A percentile compares a stretch with the other conserved stretches of the same genome.
Evolutionary conservation across 2,888 invertebrate species (phyloP).

Genomic region (Plagiodera versicolora): DNA sequence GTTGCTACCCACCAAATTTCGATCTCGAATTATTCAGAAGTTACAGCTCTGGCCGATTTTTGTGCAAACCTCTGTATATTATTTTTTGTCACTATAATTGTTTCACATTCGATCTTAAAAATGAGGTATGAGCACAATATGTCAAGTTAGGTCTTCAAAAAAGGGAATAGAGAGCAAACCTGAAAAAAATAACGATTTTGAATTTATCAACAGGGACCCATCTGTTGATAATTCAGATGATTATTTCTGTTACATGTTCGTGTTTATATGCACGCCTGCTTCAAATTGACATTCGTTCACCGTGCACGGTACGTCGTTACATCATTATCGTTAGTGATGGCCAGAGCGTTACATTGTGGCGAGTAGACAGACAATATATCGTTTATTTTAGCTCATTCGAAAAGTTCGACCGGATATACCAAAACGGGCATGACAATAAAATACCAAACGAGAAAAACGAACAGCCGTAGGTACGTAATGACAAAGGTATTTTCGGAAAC

Average conservation of each 20-base stretch:
- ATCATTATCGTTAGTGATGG: constrained; percentile 19
- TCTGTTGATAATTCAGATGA: neutral
- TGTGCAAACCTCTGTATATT: too few species aligned
- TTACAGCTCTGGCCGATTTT: too few species aligned
- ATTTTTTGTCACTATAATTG: too few species aligned
- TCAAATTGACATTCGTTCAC: constrained; percentile 18
- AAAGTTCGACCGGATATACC: constrained; percentile 27
- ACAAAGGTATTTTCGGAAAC: neutral
- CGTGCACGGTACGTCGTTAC: constrained; percentile 22
- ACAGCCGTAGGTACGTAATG: neutral
- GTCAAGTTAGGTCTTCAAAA: too few species aligned
- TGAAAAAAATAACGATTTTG: too few species aligned
- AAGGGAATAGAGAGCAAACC: too few species aligned
- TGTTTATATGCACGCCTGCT: neutral
- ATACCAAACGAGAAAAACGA: constrained; percentile 15
- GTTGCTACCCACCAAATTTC: too few species aligned
- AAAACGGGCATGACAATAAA: constrained; percentile 19
- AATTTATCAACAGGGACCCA: too few species aligned
- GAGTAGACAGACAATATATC: constrained; percentile 24
- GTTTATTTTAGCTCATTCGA: constrained; percentile 26
- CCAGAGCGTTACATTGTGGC: constrained; percentile 22
- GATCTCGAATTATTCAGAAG: too few species aligned
- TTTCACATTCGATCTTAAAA: too few species aligned
- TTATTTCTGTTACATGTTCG: neutral
- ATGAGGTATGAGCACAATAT: too few species aligned